Evolutionary conservation across 2,888 invertebrate genomes (phyloP).

Genomic region (Zelleria hepariella): DNA sequence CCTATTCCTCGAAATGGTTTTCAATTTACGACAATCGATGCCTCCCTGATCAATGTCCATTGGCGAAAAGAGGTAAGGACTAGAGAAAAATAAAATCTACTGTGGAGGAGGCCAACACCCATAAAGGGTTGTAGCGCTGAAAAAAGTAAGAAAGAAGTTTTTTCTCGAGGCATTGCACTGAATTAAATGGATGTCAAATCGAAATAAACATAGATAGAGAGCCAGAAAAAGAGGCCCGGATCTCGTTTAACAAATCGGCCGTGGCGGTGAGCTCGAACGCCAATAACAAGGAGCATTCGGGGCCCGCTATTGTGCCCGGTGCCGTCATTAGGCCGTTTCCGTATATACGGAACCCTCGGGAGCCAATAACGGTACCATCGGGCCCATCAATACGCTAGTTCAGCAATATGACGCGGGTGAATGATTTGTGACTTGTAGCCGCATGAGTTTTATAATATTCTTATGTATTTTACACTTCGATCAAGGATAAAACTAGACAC

Average conservation of each 20-base stretch:
- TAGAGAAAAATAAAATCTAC: too few species aligned
- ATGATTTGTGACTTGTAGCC: not conserved
- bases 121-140: too few species aligned
- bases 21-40: too few species aligned
- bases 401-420: not conserved
- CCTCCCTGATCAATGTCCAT: too few species aligned
- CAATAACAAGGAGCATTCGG: conserved; percentile 55
- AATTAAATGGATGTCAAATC: not conserved
- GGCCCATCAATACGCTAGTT: conserved; percentile 1
- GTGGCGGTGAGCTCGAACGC: conserved; percentile 70
- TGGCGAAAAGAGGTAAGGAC: too few species aligned
- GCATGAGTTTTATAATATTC: not conserved
- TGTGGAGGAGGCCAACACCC: too few species aligned
- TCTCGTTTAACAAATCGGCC: conserved; percentile 71
- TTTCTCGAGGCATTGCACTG: too few species aligned
- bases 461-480: too few species aligned
- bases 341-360: conserved; percentile 19
- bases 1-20: too few species aligned
- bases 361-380: not conserved
- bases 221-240: conserved; percentile 46
- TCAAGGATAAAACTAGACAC: too few species aligned
- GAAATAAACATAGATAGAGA: not conserved
- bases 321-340: conserved; percentile 68
- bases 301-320: conserved; percentile 64
- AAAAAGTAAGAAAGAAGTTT: too few species aligned